Percentiles rank a stretch among this genome's conserved stretches.
Conservation (phyloP, 2,113 vertebrate genomes). For the Condylura cristata region DNA sequence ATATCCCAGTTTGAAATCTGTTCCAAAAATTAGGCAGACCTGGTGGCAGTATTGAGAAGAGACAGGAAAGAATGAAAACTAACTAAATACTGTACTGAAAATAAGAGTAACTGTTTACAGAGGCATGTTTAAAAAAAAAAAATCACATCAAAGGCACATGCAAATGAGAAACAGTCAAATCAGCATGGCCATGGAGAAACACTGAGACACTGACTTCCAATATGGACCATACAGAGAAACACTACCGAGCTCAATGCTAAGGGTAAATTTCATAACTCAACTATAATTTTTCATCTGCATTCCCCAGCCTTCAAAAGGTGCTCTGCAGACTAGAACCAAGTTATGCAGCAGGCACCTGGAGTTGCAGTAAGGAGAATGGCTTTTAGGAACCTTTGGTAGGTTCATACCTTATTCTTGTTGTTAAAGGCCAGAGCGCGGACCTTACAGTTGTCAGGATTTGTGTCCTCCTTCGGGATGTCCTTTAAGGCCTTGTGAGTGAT, state of each 20-base stretch:
- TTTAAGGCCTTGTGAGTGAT: slow-evolving; percentile 96
- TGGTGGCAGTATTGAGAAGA: neutral
- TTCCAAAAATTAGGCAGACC: neutral
- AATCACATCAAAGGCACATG: neutral
- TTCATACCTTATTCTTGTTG: slow-evolving; percentile 94
- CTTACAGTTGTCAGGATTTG: slow-evolving; percentile 98
- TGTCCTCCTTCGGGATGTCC: slow-evolving; percentile 98
- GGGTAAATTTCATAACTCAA: neutral
- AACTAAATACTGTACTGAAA: slow-evolving; percentile 20
- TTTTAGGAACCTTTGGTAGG: neutral
- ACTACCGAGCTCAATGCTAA: neutral
- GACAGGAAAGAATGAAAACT: neutral
- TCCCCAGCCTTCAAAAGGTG: neutral
- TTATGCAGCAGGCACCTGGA: neutral
- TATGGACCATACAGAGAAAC: neutral
- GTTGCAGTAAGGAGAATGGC: neutral
- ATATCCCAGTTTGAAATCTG: neutral
- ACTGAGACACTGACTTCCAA: neutral
- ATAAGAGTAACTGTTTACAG: neutral
- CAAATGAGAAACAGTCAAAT: slow-evolving; percentile 13
- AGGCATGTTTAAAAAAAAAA: slow-evolving; percentile 1
- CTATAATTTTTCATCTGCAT: neutral
- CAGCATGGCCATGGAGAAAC: neutral
- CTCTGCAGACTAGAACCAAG: neutral
- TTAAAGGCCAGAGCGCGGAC: slow-evolving; percentile 98